These are phyloP conservation scores for Oenanthe oenanthe DNA, from an alignment of 2,113 vertebrate species.

Conservation along the genomic window DNA sequence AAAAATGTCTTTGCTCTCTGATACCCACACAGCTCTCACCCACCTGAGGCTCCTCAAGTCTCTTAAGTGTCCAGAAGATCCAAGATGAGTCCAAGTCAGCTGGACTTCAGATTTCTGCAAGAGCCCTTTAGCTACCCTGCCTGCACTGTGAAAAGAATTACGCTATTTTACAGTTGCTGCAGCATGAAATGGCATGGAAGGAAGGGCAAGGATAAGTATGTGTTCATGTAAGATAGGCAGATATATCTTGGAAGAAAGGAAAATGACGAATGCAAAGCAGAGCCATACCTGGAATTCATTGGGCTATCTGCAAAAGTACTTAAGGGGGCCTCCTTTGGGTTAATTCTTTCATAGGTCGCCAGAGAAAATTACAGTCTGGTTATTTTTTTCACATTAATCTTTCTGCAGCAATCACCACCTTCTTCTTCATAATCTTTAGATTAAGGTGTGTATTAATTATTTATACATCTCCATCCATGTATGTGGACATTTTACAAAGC, in stretches of 20 bases:
- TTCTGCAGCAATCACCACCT: conserved; percentile 31
- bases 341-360: conserved; percentile 29
- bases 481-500: background rate
- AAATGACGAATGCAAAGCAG: background rate
- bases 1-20: background rate
- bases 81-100: background rate
- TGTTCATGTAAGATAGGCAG: background rate
- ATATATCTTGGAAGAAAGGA: conserved; percentile 1
- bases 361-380: conserved; percentile 39
- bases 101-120: background rate
- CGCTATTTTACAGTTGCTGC: background rate
- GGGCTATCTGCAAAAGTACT: conserved; percentile 47
- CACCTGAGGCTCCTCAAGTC: background rate
- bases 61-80: background rate
- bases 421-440: conserved; percentile 54
- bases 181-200: background rate
- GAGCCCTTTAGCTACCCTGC: background rate
- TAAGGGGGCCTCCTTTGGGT: conserved; percentile 30
- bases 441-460: conserved; percentile 56
- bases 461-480: conserved; percentile 12
- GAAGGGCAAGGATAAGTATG: background rate
- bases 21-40: background rate
- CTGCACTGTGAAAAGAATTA: background rate
- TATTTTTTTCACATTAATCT: conserved; percentile 37
- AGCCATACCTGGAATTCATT: conserved; percentile 33